phyloP scores from a whole-genome alignment of 2,113 vertebrate genomes.

The Oxygymnocypris stewartii region DNA sequence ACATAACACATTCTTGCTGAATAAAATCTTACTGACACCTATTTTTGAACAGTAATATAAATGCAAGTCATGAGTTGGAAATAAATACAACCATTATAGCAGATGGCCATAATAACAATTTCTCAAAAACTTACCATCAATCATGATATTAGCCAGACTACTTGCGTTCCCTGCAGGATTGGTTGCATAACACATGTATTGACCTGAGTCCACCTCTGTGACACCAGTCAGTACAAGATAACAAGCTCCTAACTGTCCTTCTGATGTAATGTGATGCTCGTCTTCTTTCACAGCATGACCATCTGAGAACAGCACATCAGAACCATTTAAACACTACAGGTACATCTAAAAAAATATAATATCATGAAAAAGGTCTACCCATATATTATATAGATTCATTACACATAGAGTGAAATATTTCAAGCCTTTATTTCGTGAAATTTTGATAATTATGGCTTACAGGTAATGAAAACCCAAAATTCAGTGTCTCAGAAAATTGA shows the following conservation, averaged over 20 bases:
- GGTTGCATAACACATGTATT: constrained; percentile 90
- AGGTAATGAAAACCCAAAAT: no score
- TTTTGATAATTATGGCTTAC: no score
- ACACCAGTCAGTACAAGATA: constrained; percentile 88
- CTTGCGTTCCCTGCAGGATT: constrained; percentile 86
- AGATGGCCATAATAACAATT: background rate
- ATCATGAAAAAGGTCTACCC: no score
- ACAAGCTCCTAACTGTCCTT: constrained; percentile 85
- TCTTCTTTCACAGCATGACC: constrained; percentile 87
- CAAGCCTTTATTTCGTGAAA: no score
- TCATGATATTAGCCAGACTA: constrained; percentile 85
- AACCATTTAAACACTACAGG: no score
- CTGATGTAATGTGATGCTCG: constrained; percentile 88
- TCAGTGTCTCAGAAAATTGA: no score
- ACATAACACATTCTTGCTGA: background rate
- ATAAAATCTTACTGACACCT: background rate
- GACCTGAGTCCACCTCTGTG: constrained; percentile 82
- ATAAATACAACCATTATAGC: background rate
- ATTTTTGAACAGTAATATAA: background rate
- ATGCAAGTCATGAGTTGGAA: background rate
- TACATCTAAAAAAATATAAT: no score
- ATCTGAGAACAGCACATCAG: constrained; percentile 73
- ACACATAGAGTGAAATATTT: no score
- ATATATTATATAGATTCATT: no score
- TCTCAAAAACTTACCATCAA: constrained; percentile 80